A percentile compares a stretch with the other conserved stretches of the same genome.
Evolutionary conservation across 2,113 vertebrate genomes (phyloP).

Genomic region (Ancistrus triradiatus): DNA sequence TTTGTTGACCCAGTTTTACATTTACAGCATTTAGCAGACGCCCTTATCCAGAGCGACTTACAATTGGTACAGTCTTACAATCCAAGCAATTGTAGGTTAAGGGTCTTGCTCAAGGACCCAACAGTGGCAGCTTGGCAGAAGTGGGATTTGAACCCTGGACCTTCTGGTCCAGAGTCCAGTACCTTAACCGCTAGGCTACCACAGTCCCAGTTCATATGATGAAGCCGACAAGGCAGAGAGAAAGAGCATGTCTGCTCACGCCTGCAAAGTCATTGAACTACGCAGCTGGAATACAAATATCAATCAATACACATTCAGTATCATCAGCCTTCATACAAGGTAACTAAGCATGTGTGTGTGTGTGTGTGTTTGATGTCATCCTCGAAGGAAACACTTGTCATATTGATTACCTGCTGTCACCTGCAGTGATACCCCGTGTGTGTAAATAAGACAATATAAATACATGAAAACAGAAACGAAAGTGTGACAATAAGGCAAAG

Average conservation of each 20-base stretch:
- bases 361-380: conserved; percentile 8
- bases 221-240: background rate
- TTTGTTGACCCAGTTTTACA: too few species aligned
- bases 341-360: background rate
- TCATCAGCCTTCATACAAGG: background rate
- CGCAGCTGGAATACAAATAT: conserved; percentile 21
- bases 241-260: background rate
- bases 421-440: conserved; percentile 2
- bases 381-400: conserved; percentile 21
- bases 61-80: too few species aligned
- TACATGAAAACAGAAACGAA: background rate
- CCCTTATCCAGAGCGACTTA: too few species aligned
- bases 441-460: conserved; percentile 4
- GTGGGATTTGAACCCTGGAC: too few species aligned
- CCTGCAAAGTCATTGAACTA: conserved; percentile 28
- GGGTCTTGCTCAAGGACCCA: too few species aligned
- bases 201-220: too few species aligned
- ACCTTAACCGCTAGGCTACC: too few species aligned
- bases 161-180: too few species aligned
- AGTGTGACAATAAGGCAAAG: background rate
- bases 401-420: conserved; percentile 30
- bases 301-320: conserved; percentile 30
- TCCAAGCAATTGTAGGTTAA: too few species aligned
- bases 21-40: too few species aligned
- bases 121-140: too few species aligned